Percentiles rank a stretch among this genome's conserved stretches.
Evolutionary conservation across 2,888 invertebrate species (phyloP).

Genomic region (Beris morrisii): DNA sequence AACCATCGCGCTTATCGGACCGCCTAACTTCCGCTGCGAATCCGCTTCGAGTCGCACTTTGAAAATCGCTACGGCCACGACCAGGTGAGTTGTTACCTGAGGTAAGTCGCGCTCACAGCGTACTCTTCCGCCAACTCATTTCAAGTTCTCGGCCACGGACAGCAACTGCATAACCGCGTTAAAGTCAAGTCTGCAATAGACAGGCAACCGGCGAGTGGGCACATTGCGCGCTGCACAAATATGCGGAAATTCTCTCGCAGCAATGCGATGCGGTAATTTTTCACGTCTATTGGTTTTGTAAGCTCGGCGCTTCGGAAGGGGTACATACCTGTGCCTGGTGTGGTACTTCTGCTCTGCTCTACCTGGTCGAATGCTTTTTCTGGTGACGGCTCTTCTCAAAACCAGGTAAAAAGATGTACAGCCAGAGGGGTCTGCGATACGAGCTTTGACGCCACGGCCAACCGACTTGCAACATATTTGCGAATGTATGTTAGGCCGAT

Average conservation of each 20-base stretch:
- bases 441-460: no score
- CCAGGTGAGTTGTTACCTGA: not conserved
- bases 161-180: conserved; percentile 16
- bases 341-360: no score
- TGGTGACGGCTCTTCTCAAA: no score
- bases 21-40: not conserved
- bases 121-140: conserved; percentile 12
- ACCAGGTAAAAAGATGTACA: no score
- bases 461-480: conserved; percentile 26
- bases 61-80: not conserved
- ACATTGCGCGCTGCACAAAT: conserved; percentile 4
- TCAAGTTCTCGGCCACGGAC: conserved; percentile 36
- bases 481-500: conserved; percentile 57
- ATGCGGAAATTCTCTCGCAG: conserved; percentile 25
- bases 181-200: not conserved
- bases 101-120: not conserved
- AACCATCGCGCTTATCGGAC: not conserved
- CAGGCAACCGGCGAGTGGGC: conserved; percentile 3
- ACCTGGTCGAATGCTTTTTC: no score
- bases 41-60: not conserved
- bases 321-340: no score
- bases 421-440: no score
- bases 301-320: not conserved
- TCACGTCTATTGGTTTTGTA: conserved; percentile 5
- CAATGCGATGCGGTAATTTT: conserved; percentile 27